These are phyloP conservation scores for Xiphias gladius DNA, from an alignment of 2,113 vertebrate genomes.

Conservation along the genomic window DNA sequence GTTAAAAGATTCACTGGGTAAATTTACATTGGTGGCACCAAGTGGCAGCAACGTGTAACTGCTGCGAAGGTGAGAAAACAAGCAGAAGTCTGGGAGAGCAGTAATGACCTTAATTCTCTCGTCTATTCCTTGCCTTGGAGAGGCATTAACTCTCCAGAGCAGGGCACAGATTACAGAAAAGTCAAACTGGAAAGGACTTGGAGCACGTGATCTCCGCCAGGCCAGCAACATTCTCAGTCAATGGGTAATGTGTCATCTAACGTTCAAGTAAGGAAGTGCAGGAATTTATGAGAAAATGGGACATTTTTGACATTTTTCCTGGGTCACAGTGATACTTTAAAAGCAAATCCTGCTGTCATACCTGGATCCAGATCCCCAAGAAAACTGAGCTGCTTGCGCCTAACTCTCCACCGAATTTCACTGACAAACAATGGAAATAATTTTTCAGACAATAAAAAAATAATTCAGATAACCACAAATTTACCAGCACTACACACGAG, in stretches of 20 bases:
- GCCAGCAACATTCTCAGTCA: no score
- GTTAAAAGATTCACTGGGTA: neutral
- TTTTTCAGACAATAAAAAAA: neutral
- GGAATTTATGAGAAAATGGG: neutral
- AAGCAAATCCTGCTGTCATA: neutral
- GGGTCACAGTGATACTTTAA: neutral
- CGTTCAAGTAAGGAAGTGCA: neutral
- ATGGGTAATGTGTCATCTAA: neutral
- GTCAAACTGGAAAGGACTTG: neutral
- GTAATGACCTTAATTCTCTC: no score
- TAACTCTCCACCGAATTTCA: neutral
- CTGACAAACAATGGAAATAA: neutral
- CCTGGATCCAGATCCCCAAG: neutral
- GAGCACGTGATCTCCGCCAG: neutral
- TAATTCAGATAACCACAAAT: neutral
- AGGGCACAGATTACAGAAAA: neutral
- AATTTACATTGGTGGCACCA: neutral
- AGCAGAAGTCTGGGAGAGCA: neutral
- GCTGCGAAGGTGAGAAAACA: neutral
- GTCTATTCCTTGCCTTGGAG: no score
- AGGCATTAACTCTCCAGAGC: no score
- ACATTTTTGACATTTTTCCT: neutral
- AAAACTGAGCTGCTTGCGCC: neutral
- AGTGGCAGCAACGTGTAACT: conserved; percentile 19
- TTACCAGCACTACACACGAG: neutral